phyloP scores from a whole-genome alignment of 1,140 invertebrate genomes.

The Nasonia longicornis region DNA sequence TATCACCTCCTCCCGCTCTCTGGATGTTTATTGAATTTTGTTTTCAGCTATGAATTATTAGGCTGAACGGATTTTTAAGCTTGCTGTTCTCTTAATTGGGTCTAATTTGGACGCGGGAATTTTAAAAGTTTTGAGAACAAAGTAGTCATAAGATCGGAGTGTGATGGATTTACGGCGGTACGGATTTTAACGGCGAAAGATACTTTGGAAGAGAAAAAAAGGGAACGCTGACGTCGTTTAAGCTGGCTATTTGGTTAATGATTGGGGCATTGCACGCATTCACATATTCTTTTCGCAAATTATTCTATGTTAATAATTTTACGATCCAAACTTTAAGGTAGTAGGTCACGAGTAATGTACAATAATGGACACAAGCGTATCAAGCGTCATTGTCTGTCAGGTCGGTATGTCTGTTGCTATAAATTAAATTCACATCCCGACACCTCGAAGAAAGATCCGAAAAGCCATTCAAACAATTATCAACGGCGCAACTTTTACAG shows the following conservation, averaged over 20 bases:
- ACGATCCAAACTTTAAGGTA: too few species aligned
- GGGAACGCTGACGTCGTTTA: background rate
- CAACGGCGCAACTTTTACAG: background rate
- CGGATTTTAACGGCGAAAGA: background rate
- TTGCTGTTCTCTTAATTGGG: background rate
- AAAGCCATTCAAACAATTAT: background rate
- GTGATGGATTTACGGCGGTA: conserved; percentile 33
- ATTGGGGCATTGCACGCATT: background rate
- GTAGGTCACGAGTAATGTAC: too few species aligned
- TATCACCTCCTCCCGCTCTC: conserved; percentile 4
- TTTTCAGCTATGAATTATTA: conserved; percentile 4
- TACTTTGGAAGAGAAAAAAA: background rate
- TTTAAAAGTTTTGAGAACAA: background rate
- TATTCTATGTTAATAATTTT: too few species aligned
- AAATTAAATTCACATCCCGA: background rate
- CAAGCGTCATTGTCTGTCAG: background rate
- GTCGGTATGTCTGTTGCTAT: background rate
- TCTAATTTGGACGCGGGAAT: conserved; percentile 1
- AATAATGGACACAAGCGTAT: too few species aligned
- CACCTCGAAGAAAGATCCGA: background rate
- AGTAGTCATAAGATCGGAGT: background rate
- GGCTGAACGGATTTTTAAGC: background rate
- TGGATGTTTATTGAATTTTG: conserved; percentile 18
- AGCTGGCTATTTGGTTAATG: background rate
- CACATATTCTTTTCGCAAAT: background rate